phyloP scores from a whole-genome alignment of 2,113 vertebrate genomes.

The Seriola dumerili region DNA sequence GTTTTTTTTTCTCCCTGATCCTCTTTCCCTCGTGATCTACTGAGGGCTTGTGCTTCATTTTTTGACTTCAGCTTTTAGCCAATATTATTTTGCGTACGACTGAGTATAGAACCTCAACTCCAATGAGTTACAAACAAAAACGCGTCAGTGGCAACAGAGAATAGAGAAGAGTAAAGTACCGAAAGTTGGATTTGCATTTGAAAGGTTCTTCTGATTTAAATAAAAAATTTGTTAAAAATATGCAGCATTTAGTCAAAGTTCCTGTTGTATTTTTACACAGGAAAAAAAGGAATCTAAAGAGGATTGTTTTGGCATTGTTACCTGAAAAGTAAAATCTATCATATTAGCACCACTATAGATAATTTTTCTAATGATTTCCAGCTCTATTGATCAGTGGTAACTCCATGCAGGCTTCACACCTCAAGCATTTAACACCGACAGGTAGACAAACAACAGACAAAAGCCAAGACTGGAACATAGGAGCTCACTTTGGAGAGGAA shows the following conservation, averaged over 20 bases:
- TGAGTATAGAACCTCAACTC: not conserved
- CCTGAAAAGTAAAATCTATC: not conserved
- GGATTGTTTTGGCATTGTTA: no score
- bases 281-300: no score
- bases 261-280: no score
- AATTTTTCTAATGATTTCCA: not conserved
- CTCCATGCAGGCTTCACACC: slow-evolving; percentile 20
- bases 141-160: no score
- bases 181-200: no score
- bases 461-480: slow-evolving; percentile 1
- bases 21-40: not conserved
- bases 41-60: not conserved
- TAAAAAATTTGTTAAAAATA: no score
- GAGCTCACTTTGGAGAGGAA: slow-evolving; percentile 43
- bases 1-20: not conserved
- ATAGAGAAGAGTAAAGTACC: no score
- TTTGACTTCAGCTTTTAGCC: not conserved
- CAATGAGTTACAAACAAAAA: not conserved
- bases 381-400: not conserved
- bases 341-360: not conserved
- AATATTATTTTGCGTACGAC: no score
- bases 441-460: slow-evolving; percentile 26
- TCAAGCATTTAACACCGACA: slow-evolving; percentile 12
- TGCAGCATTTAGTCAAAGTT: no score
- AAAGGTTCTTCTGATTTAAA: no score